Percentiles rank a stretch among this genome's conserved stretches.
phyloP scores from a whole-genome alignment of 2,113 vertebrate species.

The Stegostoma tigrinum region DNA sequence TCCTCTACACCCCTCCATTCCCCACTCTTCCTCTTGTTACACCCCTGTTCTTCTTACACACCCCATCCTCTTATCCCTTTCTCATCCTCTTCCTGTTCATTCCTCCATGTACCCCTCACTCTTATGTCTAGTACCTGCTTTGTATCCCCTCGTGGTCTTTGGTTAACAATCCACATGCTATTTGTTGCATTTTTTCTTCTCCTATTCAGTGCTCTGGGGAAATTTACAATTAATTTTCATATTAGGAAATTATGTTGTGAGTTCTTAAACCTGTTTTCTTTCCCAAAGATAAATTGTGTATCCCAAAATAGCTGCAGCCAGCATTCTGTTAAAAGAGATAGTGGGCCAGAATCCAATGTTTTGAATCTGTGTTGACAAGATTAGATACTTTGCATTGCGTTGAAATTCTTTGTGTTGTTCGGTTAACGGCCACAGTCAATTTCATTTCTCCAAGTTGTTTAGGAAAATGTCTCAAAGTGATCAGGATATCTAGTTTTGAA shows the following conservation, averaged over 20 bases:
- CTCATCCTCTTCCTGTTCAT: no score
- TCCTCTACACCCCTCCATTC: neutral
- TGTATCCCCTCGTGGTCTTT: neutral
- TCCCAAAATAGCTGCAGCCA: neutral
- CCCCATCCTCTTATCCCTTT: no score
- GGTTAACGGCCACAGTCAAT: neutral
- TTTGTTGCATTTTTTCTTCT: no score
- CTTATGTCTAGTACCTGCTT: neutral
- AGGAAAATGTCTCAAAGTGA: neutral
- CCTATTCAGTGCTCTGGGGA: neutral
- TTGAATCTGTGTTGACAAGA: neutral
- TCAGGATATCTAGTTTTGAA: conserved; percentile 56
- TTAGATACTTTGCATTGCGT: neutral
- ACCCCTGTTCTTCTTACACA: neutral
- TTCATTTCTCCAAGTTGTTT: neutral
- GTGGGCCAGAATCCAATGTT: neutral
- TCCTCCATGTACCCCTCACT: neutral
- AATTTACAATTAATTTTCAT: neutral
- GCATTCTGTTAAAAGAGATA: neutral
- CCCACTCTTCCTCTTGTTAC: neutral
- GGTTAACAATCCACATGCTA: no score
- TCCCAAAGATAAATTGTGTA: neutral
- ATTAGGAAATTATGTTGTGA: neutral
- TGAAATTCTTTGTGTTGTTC: neutral
- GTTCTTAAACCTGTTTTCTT: neutral